Conservation (phyloP, 2,797 vertebrate species). For the Sternarchorhynchus goeldii region DNA sequence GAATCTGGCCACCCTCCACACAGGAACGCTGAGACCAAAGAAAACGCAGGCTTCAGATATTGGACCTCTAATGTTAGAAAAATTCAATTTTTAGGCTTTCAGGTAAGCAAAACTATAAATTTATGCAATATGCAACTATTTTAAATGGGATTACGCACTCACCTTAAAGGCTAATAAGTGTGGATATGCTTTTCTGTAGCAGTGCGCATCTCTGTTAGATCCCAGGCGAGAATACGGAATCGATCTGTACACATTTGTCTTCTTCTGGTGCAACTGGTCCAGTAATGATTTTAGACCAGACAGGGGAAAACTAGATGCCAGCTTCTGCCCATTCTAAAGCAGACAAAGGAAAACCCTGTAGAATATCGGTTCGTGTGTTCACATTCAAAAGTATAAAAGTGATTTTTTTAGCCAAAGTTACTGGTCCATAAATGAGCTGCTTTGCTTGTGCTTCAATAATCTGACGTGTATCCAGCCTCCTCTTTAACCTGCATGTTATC, state of each 20-base stretch:
- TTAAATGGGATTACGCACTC: conserved; percentile 38
- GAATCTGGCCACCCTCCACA: conserved; percentile 72
- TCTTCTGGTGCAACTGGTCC: conserved; percentile 75
- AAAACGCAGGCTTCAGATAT: too few species aligned
- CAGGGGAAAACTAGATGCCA: conserved; percentile 24
- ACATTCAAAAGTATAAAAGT: too few species aligned
- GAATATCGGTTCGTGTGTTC: too few species aligned
- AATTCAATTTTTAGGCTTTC: too few species aligned
- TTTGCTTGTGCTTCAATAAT: too few species aligned
- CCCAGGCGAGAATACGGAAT: conserved; percentile 76
- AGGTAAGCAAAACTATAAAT: too few species aligned
- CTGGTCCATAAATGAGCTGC: too few species aligned
- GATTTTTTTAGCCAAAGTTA: too few species aligned
- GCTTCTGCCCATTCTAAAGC: neutral
- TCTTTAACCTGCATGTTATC: too few species aligned
- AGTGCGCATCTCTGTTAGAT: conserved; percentile 79
- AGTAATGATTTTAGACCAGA: conserved; percentile 72
- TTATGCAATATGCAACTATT: too few species aligned
- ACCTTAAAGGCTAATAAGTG: conserved; percentile 76
- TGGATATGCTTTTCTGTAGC: conserved; percentile 78
- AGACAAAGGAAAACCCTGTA: neutral
- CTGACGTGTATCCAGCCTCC: too few species aligned
- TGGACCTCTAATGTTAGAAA: too few species aligned
- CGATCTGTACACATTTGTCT: conserved; percentile 72
- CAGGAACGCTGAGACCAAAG: conserved; percentile 67